Base-by-base conservation (phyloP, 2,888 invertebrate genomes). In the Lamproptera curius region DNA sequence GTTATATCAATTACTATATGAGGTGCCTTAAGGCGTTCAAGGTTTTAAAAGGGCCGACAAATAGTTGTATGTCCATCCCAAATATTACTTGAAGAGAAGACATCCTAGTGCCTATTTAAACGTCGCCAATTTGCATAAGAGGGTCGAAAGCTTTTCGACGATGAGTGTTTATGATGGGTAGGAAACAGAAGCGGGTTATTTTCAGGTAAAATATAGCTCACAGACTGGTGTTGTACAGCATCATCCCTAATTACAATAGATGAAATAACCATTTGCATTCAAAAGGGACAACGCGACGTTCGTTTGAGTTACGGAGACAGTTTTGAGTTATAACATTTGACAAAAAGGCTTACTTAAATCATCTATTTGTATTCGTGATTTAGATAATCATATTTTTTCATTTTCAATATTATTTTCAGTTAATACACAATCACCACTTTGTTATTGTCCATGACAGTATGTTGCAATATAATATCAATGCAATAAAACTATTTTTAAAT, bases 51-150 rank as follows among this genome's bases (percentile, higher is more conserved):
- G n/a, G n/a, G n/a, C n/a, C n/a, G n/a, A n/a, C n/a, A n/a, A n/a
- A n/a, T n/a, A n/a, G n/a, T n/a, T n/a, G n/a, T n/a, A n/a, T n/a
- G n/a, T n/a, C n/a, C n/a, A n/a, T n/a, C n/a, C n/a, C n/a, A n/a
- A n/a, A n/a, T n/a, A n/a, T n/a, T n/a, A n/a, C n/a, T n/a, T n/a
- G n/a, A n/a, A n/a, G n/a, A n/a, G n/a, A n/a, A n/a, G 44, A 16
- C 37, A 10, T 33, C 38, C 42, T 38, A 48, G 13, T 39, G 11
- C 33, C 43, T 16, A 48, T 66, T 69, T 75, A 77, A 77, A 76
- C 66, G 73, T 57, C 57, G 64, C 67, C 73, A 77, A 82, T 85
- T 84, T 85, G 72, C 81, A 82, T 84, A 73, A 72, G 74, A 76
- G 64, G 77, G 76, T 72, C 68, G 70, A 70, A 73, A 72, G 75